Conservation (phyloP, 1,140 invertebrate species). For the Sesamia nonagrioides region DNA sequence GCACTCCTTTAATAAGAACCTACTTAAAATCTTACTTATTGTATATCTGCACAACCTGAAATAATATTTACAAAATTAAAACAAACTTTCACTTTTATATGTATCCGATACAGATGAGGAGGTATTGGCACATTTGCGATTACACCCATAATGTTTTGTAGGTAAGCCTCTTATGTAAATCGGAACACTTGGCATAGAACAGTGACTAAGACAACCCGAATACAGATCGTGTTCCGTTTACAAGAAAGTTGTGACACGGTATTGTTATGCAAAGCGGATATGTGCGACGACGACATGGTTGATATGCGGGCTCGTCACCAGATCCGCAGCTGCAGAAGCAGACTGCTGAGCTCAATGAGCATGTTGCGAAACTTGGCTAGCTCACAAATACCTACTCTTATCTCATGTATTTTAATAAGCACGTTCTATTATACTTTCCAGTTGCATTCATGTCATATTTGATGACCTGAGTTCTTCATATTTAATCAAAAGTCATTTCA, state of each 20-base stretch:
- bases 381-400: background rate
- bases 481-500: too few species aligned
- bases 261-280: slow-evolving; percentile 81
- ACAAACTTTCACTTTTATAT: slow-evolving; percentile 53
- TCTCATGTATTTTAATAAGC: slow-evolving; percentile 12
- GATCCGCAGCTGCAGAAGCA: slow-evolving; percentile 17
- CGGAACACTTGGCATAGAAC: slow-evolving; percentile 51
- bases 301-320: background rate
- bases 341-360: background rate
- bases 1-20: background rate
- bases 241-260: slow-evolving; percentile 73
- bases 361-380: slow-evolving; percentile 11
- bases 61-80: slow-evolving; percentile 41
- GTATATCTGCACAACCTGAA: slow-evolving; percentile 18
- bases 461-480: background rate
- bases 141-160: slow-evolving; percentile 59
- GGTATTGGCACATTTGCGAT: slow-evolving; percentile 55
- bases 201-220: slow-evolving; percentile 75
- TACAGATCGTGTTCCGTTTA: slow-evolving; percentile 66
- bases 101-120: background rate
- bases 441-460: background rate
- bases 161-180: slow-evolving; percentile 69
- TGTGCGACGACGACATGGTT: slow-evolving; percentile 31
- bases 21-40: slow-evolving; percentile 8
- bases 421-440: background rate